Percentiles rank a stretch among this genome's conserved stretches.
Conservation (phyloP, 2,113 vertebrate species). For the Scomber japonicus region DNA sequence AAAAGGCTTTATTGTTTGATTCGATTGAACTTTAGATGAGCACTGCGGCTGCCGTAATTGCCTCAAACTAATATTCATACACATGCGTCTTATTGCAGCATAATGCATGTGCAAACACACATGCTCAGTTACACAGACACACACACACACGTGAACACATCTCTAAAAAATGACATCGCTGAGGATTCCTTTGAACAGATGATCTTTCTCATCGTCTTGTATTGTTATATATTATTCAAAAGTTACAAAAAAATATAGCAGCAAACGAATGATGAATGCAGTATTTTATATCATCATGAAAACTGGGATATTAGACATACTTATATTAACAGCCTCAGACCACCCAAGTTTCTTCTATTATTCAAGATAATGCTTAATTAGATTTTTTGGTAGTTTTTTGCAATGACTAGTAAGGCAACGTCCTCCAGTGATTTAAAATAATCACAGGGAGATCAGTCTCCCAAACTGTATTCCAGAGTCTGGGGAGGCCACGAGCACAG, state of each 20-base stretch:
- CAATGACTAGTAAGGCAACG: neutral
- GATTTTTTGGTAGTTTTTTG: neutral
- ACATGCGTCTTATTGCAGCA: slow-evolving; percentile 38
- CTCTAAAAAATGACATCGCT: neutral
- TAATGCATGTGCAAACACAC: slow-evolving; percentile 30
- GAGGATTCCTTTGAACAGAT: neutral
- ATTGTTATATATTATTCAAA: slow-evolving; percentile 1
- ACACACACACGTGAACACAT: neutral
- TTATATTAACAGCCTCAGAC: neutral
- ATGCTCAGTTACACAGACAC: slow-evolving; percentile 3
- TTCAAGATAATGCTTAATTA: neutral
- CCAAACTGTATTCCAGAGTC: slow-evolving; percentile 49
- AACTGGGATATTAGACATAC: neutral
- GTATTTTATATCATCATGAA: slow-evolving; percentile 4
- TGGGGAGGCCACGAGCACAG: neutral
- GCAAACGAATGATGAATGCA: slow-evolving; percentile 13
- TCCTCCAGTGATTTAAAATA: slow-evolving; percentile 23
- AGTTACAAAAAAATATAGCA: slow-evolving; percentile 2
- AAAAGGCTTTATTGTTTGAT: neutral
- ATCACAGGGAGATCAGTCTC: slow-evolving; percentile 22
- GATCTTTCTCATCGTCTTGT: neutral
- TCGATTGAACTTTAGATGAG: slow-evolving; percentile 28
- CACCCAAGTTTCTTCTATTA: slow-evolving; percentile 1
- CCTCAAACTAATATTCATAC: slow-evolving; percentile 39
- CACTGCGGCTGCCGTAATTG: slow-evolving; percentile 30